Evolutionary conservation across 2,888 invertebrate species (phyloP), one percentile per base, ranked within the genome.

Genomic region (Steinernema hermaphroditum): DNA sequence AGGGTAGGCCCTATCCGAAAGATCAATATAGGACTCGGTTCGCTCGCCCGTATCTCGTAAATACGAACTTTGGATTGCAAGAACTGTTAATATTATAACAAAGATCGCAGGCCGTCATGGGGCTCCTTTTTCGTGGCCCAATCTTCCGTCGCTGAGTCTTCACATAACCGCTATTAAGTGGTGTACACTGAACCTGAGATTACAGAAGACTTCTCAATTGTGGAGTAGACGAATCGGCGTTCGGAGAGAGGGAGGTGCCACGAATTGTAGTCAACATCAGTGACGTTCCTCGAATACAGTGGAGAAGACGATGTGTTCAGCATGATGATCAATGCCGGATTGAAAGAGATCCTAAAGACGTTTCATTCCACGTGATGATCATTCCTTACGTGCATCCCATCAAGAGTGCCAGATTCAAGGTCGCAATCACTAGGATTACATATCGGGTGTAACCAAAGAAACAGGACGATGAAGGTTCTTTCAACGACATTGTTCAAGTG

Each of bases 251-350:
- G 12, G 16, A 62, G 62, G 2, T 32, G 22, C 32, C 27, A n/a
- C 12, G 27, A 4, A 14, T 9, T 29, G 29, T 27, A 32, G 9
- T 46, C 46, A 2, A 9, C 22, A 6, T 46, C n/a, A 4, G 46
- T 12, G n/a, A 4, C 4, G 22, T 46, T 46, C n/a, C n/a, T 6
- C 2, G n/a, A 19, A 16, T 19, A 9, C 4, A 46, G n/a, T 16
- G 6, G 32, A 4, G 62, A 32, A 12, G 32, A 62, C 27, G 27
- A 9, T 2, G 1, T 29, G 16, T 62, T 62, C 4, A 16, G 29
- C 62, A 62, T 62, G 16, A 62, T 62, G 16, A 62, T 62, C 12
- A 62, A 16, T 16, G 62, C 62, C 32, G 62, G 62, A n/a, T 62
- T 62, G 62, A 62, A 62, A 4, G 32, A 24, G 34, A 62, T 62